Conservation (phyloP, 2,888 invertebrate genomes). For the Therioaphis trifolii region DNA sequence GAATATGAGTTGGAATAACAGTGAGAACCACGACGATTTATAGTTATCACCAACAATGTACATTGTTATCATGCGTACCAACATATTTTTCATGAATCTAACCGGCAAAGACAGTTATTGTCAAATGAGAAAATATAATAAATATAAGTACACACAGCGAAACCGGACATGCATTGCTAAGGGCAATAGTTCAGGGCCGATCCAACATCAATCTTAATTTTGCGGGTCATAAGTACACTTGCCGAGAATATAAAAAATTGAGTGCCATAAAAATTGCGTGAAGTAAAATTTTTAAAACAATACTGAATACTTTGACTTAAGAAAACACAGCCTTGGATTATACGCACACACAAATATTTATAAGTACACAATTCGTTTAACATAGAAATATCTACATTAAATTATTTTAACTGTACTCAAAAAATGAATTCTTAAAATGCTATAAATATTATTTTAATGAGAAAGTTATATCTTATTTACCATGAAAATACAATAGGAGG, state of each 20-base stretch:
- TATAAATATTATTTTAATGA: no score
- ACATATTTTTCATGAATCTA: not conserved
- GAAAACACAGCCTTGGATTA: slow-evolving; percentile 17
- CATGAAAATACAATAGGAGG: no score
- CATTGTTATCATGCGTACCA: slow-evolving; percentile 3
- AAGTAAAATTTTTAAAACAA: no score
- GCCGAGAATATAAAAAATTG: slow-evolving; percentile 36
- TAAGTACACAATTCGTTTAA: no score
- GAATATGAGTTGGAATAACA: not conserved
- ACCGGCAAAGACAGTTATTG: slow-evolving; percentile 1
- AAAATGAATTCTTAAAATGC: no score
- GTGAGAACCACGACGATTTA: slow-evolving; percentile 28
- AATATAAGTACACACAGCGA: not conserved
- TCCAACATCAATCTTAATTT: slow-evolving; percentile 27
- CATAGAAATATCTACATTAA: no score
- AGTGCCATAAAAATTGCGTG: slow-evolving; percentile 41
- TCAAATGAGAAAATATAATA: slow-evolving; percentile 34
- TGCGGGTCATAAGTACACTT: slow-evolving; percentile 39
- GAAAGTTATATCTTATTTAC: no score
- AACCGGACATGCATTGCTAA: slow-evolving; percentile 49
- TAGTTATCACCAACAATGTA: not conserved
- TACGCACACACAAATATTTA: no score
- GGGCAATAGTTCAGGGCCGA: slow-evolving; percentile 40
- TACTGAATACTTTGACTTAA: not conserved
- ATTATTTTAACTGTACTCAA: no score